These are phyloP conservation scores for Hydropsyche tenuis DNA, from an alignment of 1,140 invertebrate species.

Conservation along the genomic window DNA sequence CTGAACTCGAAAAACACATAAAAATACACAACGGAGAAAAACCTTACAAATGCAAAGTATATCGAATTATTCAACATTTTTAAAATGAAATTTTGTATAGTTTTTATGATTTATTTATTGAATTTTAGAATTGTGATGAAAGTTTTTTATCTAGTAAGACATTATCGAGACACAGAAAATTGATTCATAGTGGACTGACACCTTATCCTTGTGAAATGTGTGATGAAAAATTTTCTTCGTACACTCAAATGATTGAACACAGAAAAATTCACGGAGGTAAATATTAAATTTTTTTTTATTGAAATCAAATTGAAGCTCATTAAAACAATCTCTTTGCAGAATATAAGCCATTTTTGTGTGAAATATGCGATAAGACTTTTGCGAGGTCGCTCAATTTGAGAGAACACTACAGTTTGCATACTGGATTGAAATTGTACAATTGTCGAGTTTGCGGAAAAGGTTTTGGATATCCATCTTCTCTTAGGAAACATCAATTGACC, in stretches of 20 bases:
- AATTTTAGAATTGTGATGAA: constrained; percentile 38
- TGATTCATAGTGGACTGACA: constrained; percentile 37
- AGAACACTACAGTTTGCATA: constrained; percentile 45
- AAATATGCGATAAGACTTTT: constrained; percentile 46
- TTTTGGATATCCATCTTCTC: constrained; percentile 41
- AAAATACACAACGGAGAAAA: constrained; percentile 39
- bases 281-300: constrained; percentile 1
- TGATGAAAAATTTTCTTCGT: constrained; percentile 38
- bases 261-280: constrained; percentile 37
- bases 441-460: constrained; percentile 44
- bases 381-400: constrained; percentile 37
- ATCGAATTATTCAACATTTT: not conserved
- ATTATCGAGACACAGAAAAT: constrained; percentile 41
- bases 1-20: constrained; percentile 32
- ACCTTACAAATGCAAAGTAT: constrained; percentile 42
- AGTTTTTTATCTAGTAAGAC: constrained; percentile 40
- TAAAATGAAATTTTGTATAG: constrained; percentile 7
- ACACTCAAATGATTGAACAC: constrained; percentile 37
- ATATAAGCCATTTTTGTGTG: constrained; percentile 45
- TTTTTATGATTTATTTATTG: constrained; percentile 9
- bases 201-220: constrained; percentile 46
- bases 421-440: constrained; percentile 45
- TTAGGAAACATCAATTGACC: constrained; percentile 38
- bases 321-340: constrained; percentile 34
- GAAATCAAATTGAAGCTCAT: not conserved